These are phyloP conservation scores for Falco peregrinus DNA, from an alignment of 2,797 vertebrate species.

Conservation along the genomic window DNA sequence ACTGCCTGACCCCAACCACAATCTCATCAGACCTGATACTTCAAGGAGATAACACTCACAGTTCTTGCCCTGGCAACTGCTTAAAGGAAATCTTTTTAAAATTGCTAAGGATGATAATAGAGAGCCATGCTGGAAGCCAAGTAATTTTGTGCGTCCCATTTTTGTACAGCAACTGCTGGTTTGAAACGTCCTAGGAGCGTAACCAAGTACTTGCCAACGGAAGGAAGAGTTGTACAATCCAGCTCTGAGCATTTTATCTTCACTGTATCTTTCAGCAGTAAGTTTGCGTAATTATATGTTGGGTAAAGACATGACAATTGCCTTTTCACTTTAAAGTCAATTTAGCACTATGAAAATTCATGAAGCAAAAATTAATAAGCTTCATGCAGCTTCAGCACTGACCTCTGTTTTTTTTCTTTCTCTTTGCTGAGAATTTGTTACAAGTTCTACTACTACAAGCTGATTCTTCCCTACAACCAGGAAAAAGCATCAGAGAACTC, in stretches of 20 bases:
- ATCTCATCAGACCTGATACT: neutral
- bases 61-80: neutral
- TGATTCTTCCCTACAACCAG: neutral
- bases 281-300: neutral
- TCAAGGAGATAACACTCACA: neutral
- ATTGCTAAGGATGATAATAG: neutral
- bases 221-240: neutral
- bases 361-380: conserved; percentile 4
- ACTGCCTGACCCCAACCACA: neutral
- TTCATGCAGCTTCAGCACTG: conserved; percentile 3
- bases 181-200: neutral
- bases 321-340: neutral
- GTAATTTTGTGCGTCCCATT: neutral
- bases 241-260: neutral
- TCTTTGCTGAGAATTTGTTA: neutral
- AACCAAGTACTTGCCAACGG: neutral
- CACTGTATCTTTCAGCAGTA: neutral
- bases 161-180: neutral
- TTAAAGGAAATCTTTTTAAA: rapidly evolving
- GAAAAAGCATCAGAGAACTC: neutral
- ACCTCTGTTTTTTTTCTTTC: conserved; percentile 16
- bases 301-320: neutral
- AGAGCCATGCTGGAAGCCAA: neutral
- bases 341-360: conserved; percentile 1
- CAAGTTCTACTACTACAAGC: neutral